phyloP scores from a whole-genome alignment of 2,113 vertebrate genomes.

The Megatriorchis doriae region DNA sequence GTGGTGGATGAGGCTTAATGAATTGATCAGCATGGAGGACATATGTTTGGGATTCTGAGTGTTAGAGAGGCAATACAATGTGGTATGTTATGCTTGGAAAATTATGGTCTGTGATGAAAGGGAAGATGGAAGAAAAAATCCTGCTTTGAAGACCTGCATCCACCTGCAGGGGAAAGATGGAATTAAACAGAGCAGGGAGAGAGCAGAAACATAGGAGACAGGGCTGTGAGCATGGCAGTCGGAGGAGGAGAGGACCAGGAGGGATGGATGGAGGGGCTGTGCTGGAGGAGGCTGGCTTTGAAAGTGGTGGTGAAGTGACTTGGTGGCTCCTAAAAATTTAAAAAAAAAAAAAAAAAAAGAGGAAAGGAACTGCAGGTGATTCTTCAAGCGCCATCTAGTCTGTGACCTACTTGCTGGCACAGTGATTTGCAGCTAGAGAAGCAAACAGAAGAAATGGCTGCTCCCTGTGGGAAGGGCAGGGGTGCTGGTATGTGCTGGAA shows the following conservation, averaged over 20 bases:
- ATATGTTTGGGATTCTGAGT: not conserved
- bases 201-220: not conserved
- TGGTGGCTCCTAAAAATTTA: not conserved
- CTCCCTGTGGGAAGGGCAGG: not conserved
- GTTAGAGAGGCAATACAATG: not conserved
- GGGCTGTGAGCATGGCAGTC: not conserved
- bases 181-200: not conserved
- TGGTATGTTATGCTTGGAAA: accelerated
- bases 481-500: not conserved
- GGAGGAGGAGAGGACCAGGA: not conserved
- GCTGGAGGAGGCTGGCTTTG: not conserved
- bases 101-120: not conserved
- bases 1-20: not conserved
- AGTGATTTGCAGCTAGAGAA: not conserved
- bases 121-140: not conserved
- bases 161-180: not conserved
- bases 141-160: not conserved
- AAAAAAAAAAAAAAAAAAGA: not conserved
- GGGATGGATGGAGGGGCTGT: not conserved
- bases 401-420: not conserved
- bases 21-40: not conserved
- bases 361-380: not conserved
- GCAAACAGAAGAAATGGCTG: not conserved
- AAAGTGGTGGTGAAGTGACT: not conserved
- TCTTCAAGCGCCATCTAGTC: not conserved